These are phyloP conservation scores for Scaptodrosophila lebanonensis DNA, from an alignment of 1,140 invertebrate genomes.

Conservation along the genomic window DNA sequence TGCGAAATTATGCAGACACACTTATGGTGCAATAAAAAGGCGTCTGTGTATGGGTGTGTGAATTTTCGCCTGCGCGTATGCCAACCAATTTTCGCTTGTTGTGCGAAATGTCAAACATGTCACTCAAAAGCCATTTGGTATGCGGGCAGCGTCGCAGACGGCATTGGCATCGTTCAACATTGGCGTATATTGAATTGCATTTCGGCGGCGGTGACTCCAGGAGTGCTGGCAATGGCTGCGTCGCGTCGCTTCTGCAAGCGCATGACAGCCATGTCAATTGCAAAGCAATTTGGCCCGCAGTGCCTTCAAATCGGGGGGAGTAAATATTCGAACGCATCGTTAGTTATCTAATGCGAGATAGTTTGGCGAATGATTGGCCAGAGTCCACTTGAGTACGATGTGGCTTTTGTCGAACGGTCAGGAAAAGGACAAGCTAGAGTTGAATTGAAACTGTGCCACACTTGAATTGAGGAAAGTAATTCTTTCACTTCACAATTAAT, in stretches of 20 bases:
- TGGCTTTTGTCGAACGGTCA: no score
- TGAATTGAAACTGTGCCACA: no score
- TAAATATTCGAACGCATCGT: slow-evolving; percentile 15
- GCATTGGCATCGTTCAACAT: slow-evolving; percentile 27
- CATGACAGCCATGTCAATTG: slow-evolving; percentile 48
- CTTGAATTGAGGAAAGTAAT: no score
- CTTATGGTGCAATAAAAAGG: slow-evolving; percentile 62
- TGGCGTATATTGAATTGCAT: slow-evolving; percentile 36
- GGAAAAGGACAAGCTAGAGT: no score
- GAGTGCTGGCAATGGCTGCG: background rate
- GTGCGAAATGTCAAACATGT: slow-evolving; percentile 72
- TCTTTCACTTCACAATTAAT: no score
- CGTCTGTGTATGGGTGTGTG: background rate
- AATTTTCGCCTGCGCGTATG: slow-evolving; percentile 7
- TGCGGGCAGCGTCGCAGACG: slow-evolving; percentile 36
- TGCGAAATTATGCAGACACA: slow-evolving; percentile 65
- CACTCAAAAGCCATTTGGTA: slow-evolving; percentile 71
- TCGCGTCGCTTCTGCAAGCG: slow-evolving; percentile 6
- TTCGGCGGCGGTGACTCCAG: slow-evolving; percentile 3
- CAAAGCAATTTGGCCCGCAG: slow-evolving; percentile 42
- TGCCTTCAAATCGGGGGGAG: no score
- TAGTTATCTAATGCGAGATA: slow-evolving; percentile 27
- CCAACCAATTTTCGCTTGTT: slow-evolving; percentile 62
- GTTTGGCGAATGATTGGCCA: slow-evolving; percentile 28
- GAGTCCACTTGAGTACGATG: no score